Percentiles rank a stretch among this genome's conserved stretches.
phyloP scores from a whole-genome alignment of 2,113 vertebrate genomes.

The Hydropotes inermis region DNA sequence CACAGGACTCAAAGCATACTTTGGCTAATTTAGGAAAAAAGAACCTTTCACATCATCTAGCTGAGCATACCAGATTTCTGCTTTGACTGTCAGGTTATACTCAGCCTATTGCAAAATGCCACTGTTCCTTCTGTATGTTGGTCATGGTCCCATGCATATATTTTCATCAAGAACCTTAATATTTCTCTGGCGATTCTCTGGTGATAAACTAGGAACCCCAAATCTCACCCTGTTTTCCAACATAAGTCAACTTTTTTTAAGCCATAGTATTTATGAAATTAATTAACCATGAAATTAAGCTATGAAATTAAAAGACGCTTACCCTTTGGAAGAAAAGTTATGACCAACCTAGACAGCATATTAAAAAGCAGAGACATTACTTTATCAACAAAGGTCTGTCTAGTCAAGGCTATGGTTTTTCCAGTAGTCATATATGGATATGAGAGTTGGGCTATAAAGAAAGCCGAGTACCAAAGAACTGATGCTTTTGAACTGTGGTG shows the following conservation, averaged over 20 bases:
- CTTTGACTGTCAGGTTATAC: background rate
- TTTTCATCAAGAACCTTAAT: background rate
- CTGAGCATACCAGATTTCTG: background rate
- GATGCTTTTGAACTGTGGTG: background rate
- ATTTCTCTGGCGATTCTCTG: background rate
- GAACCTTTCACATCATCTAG: background rate
- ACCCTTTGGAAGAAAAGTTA: background rate
- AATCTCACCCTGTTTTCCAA: background rate
- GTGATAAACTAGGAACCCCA: background rate
- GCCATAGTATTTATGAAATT: background rate
- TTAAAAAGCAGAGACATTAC: background rate
- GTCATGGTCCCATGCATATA: background rate
- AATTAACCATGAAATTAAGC: background rate
- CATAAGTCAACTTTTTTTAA: background rate
- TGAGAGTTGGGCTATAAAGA: background rate
- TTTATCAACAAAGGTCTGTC: background rate
- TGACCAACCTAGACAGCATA: background rate
- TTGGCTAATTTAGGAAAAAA: background rate
- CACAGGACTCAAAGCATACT: background rate
- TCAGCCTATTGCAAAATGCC: background rate
- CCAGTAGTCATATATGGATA: background rate
- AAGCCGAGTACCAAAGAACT: fast-evolving
- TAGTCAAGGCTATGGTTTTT: background rate
- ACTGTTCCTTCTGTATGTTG: background rate
- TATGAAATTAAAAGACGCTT: background rate